phyloP scores from a whole-genome alignment of 2,797 vertebrate species.

The Carduelis carduelis region DNA sequence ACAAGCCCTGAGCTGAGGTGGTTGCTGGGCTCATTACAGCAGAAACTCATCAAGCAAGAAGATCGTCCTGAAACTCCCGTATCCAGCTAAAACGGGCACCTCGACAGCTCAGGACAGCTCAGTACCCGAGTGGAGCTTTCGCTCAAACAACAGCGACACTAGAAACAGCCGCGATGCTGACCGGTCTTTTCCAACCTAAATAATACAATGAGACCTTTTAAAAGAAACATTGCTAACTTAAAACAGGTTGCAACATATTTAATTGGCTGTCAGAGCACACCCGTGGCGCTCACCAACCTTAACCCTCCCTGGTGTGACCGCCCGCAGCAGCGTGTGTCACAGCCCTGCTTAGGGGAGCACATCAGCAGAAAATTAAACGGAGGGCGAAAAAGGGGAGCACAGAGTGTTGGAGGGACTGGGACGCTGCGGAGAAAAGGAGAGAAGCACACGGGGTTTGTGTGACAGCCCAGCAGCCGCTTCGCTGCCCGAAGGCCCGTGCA shows the following conservation, averaged over 20 bases:
- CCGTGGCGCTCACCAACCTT: accelerated
- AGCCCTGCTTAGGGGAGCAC: not conserved
- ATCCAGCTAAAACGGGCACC: not conserved
- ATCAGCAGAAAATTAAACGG: not conserved
- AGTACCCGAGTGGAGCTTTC: accelerated
- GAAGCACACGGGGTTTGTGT: accelerated
- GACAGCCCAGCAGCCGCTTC: not conserved
- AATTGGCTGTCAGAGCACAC: accelerated
- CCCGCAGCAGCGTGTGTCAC: not conserved
- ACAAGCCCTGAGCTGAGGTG: not conserved
- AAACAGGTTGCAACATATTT: not conserved
- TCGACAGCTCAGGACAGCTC: not conserved
- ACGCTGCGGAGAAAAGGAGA: accelerated
- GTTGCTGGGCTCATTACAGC: no score
- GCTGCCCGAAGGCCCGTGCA: not conserved
- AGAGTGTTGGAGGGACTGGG: accelerated
- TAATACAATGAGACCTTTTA: accelerated
- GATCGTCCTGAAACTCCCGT: not conserved
- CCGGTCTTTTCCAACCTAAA: no score
- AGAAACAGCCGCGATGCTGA: accelerated
- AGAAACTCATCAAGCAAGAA: not conserved
- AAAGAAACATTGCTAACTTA: not conserved
- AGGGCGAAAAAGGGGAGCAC: accelerated
- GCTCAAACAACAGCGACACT: not conserved
- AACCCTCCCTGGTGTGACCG: accelerated